Conservation (phyloP, 1,140 invertebrate species). For the Solenopsis invicta region DNA sequence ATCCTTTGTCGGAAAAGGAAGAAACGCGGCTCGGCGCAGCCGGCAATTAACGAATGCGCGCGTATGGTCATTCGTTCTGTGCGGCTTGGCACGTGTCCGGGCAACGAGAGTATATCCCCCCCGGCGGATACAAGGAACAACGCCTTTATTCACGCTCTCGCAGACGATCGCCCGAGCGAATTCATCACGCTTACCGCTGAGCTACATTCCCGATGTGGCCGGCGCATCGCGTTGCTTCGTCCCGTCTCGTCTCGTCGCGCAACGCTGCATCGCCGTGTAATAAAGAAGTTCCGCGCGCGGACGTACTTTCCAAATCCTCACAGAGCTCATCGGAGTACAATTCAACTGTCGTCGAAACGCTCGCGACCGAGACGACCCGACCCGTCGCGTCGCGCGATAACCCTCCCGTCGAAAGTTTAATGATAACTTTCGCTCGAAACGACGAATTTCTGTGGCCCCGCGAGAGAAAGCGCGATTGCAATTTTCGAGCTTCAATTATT, state of each 20-base stretch:
- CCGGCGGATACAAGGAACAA: conserved; percentile 64
- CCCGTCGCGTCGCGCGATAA: conserved; percentile 7
- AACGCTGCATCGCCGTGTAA: neutral
- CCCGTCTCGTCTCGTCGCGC: conserved; percentile 28
- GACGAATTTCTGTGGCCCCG: neutral
- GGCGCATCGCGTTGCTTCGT: neutral
- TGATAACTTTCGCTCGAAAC: neutral
- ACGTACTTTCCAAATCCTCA: conserved; percentile 3
- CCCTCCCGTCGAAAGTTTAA: neutral
- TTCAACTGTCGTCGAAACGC: neutral
- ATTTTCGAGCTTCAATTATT: conserved; percentile 4
- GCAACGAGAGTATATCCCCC: conserved; percentile 71
- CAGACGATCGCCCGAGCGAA: conserved; percentile 67
- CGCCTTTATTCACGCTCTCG: conserved; percentile 83
- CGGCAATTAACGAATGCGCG: conserved; percentile 60
- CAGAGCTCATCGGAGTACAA: neutral
- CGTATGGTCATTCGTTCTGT: conserved; percentile 64
- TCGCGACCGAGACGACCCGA: neutral
- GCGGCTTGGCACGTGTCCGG: conserved; percentile 55
- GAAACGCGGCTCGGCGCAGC: neutral
- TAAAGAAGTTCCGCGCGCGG: conserved; percentile 11
- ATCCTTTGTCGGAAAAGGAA: no score
- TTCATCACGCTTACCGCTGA: conserved; percentile 62
- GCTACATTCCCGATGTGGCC: conserved; percentile 76
- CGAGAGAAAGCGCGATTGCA: neutral